These are phyloP conservation scores for Sinosuthora webbiana DNA, from an alignment of 2,113 vertebrate genomes.

Conservation along the genomic window DNA sequence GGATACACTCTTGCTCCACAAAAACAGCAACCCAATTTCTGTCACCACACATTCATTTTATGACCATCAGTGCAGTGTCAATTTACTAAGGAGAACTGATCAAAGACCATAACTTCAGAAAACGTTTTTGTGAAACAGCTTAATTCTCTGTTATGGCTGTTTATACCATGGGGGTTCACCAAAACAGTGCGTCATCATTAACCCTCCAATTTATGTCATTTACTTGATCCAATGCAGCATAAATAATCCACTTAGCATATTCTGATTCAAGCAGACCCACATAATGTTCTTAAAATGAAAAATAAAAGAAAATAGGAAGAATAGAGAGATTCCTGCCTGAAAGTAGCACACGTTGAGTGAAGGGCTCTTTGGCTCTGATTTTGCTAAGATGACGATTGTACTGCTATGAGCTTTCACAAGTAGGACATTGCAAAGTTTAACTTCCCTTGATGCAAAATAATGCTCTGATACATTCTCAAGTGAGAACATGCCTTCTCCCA, in stretches of 20 bases:
- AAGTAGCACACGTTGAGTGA: not conserved
- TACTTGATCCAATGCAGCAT: slow-evolving; percentile 17
- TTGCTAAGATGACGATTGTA: not conserved
- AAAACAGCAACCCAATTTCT: not conserved
- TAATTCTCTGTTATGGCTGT: not conserved
- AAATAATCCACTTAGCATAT: slow-evolving; percentile 48
- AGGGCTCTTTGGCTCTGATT: not conserved
- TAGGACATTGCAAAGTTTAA: not conserved
- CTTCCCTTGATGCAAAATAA: not conserved
- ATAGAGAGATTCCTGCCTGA: not conserved
- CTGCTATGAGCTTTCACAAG: not conserved
- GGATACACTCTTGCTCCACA: not conserved
- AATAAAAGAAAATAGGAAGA: not conserved
- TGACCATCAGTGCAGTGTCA: not conserved
- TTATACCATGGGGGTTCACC: not conserved
- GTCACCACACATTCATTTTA: not conserved
- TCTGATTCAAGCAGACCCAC: not conserved
- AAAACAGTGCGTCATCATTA: slow-evolving; percentile 28
- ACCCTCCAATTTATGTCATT: slow-evolving; percentile 30
- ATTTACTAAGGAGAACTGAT: slow-evolving; percentile 9
- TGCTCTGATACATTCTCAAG: not conserved
- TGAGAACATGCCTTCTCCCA: not conserved
- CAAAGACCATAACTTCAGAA: slow-evolving; percentile 32
- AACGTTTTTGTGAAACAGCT: not conserved
- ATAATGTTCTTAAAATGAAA: not conserved